Evolutionary conservation across 2,797 vertebrate genomes (phyloP).

Genomic region (Propithecus perrieri): DNA sequence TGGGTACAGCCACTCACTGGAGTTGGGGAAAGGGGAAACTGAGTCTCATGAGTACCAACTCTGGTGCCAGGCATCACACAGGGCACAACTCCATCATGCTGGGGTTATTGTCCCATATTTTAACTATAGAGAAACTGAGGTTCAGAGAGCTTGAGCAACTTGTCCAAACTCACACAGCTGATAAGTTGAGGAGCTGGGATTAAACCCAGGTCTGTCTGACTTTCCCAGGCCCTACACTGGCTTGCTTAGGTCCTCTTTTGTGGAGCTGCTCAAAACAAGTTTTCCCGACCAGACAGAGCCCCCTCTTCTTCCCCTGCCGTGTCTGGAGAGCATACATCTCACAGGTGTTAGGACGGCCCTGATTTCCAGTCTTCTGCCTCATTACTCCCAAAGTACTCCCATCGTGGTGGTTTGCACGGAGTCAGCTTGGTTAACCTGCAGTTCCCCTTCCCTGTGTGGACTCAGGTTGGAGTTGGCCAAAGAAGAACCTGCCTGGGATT

Average conservation of each 20-base stretch:
- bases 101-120: neutral
- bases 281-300: neutral
- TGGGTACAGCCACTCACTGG: neutral
- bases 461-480: neutral
- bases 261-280: neutral
- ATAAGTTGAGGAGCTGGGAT: neutral
- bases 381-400: neutral
- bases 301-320: neutral
- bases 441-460: neutral
- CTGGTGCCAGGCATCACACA: neutral
- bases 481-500: neutral
- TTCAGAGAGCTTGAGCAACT: neutral
- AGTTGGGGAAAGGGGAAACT: neutral
- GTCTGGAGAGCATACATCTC: neutral
- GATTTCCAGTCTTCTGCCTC: neutral
- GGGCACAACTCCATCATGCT: neutral
- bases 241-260: neutral
- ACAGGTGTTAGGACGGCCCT: neutral
- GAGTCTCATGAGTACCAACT: neutral
- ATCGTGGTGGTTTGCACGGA: neutral
- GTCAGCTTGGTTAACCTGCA: neutral
- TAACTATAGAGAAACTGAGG: neutral
- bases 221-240: neutral
- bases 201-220: neutral
- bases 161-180: neutral